A percentile compares a stretch with the other conserved stretches of the same genome.
These are phyloP conservation scores for Acanthosepion pharaonis DNA, from an alignment of 2,888 invertebrate genomes.

Conservation along the genomic window DNA sequence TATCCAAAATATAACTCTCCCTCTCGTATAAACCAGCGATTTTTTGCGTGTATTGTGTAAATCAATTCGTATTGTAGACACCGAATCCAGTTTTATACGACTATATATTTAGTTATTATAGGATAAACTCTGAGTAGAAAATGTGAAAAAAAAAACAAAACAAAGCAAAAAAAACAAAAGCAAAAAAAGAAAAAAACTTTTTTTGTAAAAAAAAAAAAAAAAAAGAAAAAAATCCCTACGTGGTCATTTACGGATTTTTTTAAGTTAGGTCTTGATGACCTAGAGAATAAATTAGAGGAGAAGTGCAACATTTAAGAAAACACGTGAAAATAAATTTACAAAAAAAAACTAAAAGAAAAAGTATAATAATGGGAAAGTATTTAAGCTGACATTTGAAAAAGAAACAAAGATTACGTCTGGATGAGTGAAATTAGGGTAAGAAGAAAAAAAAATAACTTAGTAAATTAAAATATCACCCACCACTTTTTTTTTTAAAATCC, in stretches of 20 bases:
- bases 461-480: background rate
- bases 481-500: background rate
- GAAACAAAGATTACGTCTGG: too few relatives aligned
- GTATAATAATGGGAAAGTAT: background rate
- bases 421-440: background rate
- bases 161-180: too few relatives aligned
- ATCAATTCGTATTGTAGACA: too few relatives aligned
- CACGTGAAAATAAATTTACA: too few relatives aligned
- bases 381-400: background rate
- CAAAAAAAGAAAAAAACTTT: background rate
- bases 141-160: background rate
- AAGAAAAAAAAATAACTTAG: background rate
- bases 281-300: background rate
- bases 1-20: background rate
- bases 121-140: background rate
- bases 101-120: too few relatives aligned
- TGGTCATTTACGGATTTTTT: background rate
- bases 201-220: background rate
- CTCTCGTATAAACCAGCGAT: background rate
- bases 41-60: background rate
- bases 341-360: background rate
- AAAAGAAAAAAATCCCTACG: background rate
- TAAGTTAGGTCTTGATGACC: slow-evolving; percentile 1
- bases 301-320: background rate
- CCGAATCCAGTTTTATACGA: too few relatives aligned